Evolutionary conservation across 2,113 vertebrate genomes (phyloP).

Genomic region (Emydocephalus ijimae): DNA sequence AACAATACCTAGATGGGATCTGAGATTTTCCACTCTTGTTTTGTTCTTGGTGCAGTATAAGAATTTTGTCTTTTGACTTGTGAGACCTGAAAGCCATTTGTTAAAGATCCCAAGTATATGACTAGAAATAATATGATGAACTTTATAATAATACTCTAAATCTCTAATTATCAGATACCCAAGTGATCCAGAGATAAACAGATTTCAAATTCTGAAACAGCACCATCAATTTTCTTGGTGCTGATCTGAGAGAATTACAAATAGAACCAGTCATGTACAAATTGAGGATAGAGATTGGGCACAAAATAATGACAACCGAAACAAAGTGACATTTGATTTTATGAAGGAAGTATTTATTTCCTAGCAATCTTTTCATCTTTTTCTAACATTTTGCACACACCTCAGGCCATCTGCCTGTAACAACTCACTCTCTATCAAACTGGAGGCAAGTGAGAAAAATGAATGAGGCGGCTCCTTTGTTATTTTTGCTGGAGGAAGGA

Average conservation of each 20-base stretch:
- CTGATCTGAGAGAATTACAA: neutral
- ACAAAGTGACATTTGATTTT: neutral
- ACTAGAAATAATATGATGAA: neutral
- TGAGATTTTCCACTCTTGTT: neutral
- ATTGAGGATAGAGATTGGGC: neutral
- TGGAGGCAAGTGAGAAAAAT: neutral
- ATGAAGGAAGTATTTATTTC: neutral
- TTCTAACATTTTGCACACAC: neutral
- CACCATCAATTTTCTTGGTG: neutral
- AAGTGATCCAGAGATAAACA: neutral
- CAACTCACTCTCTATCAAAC: neutral
- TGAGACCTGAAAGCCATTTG: neutral
- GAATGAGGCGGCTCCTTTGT: neutral
- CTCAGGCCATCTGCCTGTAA: neutral
- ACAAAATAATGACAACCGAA: neutral
- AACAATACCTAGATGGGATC: neutral
- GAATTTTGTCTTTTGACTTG: neutral
- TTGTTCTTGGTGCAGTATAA: neutral
- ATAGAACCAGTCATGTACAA: neutral
- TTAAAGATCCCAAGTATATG: neutral
- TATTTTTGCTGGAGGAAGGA: neutral
- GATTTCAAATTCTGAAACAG: neutral
- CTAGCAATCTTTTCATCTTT: neutral
- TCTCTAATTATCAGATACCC: neutral
- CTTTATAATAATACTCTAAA: neutral